A percentile compares a stretch with the other conserved stretches of the same genome.
Conservation (phyloP, 1,140 invertebrate genomes). For the Pomacea maculata region DNA sequence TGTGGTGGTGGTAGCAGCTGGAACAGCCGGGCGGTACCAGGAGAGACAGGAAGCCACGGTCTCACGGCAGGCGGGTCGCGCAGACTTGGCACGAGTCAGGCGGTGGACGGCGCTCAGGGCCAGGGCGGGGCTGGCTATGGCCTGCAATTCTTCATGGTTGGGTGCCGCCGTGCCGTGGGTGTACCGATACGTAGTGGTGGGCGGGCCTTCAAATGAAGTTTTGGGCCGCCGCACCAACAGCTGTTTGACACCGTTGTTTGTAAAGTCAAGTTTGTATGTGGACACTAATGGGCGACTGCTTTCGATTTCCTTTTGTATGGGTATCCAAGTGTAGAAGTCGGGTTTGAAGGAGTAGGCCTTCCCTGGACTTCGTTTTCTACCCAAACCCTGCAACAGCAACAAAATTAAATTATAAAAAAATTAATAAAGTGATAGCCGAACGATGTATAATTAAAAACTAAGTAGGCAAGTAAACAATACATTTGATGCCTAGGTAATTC, state of each 20-base stretch:
- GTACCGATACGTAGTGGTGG: conserved; percentile 58
- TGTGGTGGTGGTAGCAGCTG: conserved; percentile 16
- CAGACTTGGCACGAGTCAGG: conserved; percentile 46
- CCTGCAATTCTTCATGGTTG: conserved; percentile 46
- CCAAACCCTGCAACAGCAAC: conserved; percentile 52
- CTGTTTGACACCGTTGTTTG: conserved; percentile 34
- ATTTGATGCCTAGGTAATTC: too few species aligned
- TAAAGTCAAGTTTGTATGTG: conserved; percentile 54
- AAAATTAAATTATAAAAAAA: not conserved
- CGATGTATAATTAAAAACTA: too few species aligned
- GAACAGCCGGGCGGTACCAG: conserved; percentile 41
- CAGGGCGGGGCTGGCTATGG: conserved; percentile 52
- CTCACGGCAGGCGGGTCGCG: conserved; percentile 40
- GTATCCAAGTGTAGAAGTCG: conserved; percentile 60
- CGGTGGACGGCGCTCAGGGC: conserved; percentile 44
- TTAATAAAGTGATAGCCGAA: too few species aligned
- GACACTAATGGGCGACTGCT: conserved; percentile 47
- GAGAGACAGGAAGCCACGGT: conserved; percentile 57
- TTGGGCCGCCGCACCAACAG: conserved; percentile 47
- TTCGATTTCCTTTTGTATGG: conserved; percentile 47
- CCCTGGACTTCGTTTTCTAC: conserved; percentile 48
- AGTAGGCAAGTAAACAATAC: too few species aligned
- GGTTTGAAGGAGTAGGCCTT: conserved; percentile 50
- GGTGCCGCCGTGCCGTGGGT: conserved; percentile 50
- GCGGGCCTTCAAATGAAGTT: conserved; percentile 54